Evolutionary conservation across 2,113 vertebrate genomes (phyloP), one percentile per base, ranked within the genome.

Genomic region (Solea solea): DNA sequence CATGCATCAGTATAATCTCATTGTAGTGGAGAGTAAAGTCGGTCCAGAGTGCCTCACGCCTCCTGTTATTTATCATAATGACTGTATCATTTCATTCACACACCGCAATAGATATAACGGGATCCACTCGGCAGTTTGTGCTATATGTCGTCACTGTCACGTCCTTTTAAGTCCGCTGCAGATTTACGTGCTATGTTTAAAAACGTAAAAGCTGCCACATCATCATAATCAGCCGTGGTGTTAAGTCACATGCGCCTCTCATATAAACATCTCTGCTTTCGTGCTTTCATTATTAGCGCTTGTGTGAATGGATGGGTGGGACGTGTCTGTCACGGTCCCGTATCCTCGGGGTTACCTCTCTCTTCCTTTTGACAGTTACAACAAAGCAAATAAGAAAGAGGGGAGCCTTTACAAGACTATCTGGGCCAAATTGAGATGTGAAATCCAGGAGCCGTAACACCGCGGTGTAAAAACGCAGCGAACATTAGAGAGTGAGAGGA

Each of bases 381-480:
- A 90, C 83, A 89, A 86, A 88, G 83, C 78, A 72, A 70, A 87
- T 72, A 76, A 72, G 75, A 81, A 66, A 74, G 68, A 72, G 45
- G 52, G 46, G 58, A 69, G 72, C 79, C 83, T 82, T 84, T 85
- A 83, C 80, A 72, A 56, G 79, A 80, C 79, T 75, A 85, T 82
- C 74, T 82, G 71, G 74, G 76, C 76, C 78, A 89, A 91, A 93
- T 93, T 90, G 91, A 93, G 91, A 89, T 83, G 90, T 91, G 91
- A 89, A 92, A 89, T 93, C 87, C 82, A 75, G 82, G 76, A 91
- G 85, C 87, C 77, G 65, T 81, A 85, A 92, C 88, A 83, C 79
- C 15, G 40, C 49, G 72, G 77, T 82, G 82, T 81, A 81, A 88
- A 89, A 91, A 88, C 56, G 84, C 74, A 60, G 82, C 65, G 72